Evolutionary conservation across 2,888 invertebrate species (phyloP).

Genomic region (Tetramorium bicarinatum): DNA sequence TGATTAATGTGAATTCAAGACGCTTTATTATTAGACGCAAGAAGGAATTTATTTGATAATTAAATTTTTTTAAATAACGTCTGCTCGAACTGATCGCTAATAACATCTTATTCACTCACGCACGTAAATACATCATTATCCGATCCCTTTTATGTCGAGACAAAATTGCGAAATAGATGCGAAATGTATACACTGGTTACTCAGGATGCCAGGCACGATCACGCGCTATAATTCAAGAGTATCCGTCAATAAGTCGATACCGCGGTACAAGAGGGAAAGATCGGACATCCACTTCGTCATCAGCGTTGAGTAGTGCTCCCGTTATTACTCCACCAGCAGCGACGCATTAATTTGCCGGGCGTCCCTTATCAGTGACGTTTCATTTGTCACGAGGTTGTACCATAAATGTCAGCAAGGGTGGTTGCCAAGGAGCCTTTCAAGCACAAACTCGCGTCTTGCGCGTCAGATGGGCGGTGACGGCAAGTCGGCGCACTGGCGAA

Average conservation of each 20-base stretch:
- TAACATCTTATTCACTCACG: background rate
- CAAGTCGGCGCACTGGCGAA: constrained; percentile 64
- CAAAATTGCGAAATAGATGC: constrained; percentile 11
- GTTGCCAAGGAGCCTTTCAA: constrained; percentile 70
- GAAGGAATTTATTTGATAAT: background rate
- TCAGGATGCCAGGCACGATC: constrained; percentile 32
- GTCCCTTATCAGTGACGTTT: constrained; percentile 84
- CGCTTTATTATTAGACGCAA: background rate
- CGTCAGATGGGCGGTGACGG: constrained; percentile 64
- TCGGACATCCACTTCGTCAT: constrained; percentile 55
- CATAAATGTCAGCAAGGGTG: constrained; percentile 82
- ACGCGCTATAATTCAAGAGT: constrained; percentile 55
- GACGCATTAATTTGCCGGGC: constrained; percentile 79
- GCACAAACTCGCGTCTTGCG: constrained; percentile 75
- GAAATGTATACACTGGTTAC: background rate
- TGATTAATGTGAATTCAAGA: background rate
- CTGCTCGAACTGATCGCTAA: background rate
- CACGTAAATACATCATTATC: constrained; percentile 5
- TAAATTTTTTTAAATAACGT: background rate
- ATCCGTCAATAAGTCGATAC: constrained; percentile 68
- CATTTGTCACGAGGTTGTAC: constrained; percentile 83
- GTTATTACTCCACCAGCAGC: constrained; percentile 72
- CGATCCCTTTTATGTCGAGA: background rate
- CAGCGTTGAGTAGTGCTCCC: constrained; percentile 47
- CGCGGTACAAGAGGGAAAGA: background rate